Evolutionary conservation across 1,140 invertebrate species (phyloP).

Genomic region (Colletes latitarsis): DNA sequence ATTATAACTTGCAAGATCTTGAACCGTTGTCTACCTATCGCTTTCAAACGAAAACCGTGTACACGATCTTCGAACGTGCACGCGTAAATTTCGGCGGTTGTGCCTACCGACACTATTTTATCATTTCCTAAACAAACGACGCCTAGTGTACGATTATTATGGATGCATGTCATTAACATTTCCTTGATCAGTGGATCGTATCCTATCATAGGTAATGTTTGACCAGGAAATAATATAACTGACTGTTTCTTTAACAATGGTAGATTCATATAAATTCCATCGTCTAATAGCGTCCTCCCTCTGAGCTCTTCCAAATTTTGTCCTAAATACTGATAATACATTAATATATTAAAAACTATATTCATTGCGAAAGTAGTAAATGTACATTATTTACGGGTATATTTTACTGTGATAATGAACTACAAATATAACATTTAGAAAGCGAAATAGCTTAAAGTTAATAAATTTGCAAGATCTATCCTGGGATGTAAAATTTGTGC

Average conservation of each 20-base stretch:
- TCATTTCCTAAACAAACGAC: slow-evolving; percentile 78
- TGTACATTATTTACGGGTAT: too few relatives aligned
- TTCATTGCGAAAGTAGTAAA: not conserved
- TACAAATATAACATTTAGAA: too few relatives aligned
- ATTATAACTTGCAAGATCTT: slow-evolving; percentile 80
- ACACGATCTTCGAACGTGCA: slow-evolving; percentile 80
- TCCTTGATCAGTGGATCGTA: slow-evolving; percentile 81
- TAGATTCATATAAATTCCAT: slow-evolving; percentile 79
- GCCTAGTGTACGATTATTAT: slow-evolving; percentile 84
- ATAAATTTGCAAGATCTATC: too few relatives aligned
- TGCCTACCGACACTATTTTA: slow-evolving; percentile 80
- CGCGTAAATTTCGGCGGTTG: slow-evolving; percentile 88
- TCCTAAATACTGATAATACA: slow-evolving; percentile 83
- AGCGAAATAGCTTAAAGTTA: too few relatives aligned
- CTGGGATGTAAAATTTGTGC: too few relatives aligned
- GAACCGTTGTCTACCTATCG: slow-evolving; percentile 86
- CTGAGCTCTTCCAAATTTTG: slow-evolving; percentile 84
- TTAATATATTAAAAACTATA: slow-evolving; percentile 11
- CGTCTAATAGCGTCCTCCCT: slow-evolving; percentile 84
- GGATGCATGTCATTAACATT: slow-evolving; percentile 83
- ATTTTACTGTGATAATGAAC: too few relatives aligned
- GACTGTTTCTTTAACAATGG: slow-evolving; percentile 84
- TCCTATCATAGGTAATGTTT: slow-evolving; percentile 87
- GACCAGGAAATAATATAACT: slow-evolving; percentile 87
- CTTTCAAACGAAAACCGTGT: slow-evolving; percentile 81